A percentile compares a stretch with the other conserved stretches of the same genome.
phyloP scores from a whole-genome alignment of 1,140 invertebrate genomes.

The Diorhabda elongata region DNA sequence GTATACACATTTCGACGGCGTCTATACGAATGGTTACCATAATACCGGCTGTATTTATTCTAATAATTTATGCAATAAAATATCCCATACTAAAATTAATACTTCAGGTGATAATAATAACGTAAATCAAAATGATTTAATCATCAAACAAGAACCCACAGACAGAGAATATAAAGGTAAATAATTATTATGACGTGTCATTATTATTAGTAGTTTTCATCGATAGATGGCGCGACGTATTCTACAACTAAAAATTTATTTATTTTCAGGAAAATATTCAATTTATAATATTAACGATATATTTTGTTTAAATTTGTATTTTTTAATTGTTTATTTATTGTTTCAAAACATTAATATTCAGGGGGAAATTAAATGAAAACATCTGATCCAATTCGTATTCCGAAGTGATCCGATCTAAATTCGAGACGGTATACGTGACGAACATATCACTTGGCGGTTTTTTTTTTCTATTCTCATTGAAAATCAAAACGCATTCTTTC shows the following conservation, averaged over 20 bases:
- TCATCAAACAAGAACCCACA: constrained; percentile 44
- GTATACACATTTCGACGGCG: constrained; percentile 36
- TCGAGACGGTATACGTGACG: constrained; percentile 33
- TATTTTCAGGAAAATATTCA: too few species aligned
- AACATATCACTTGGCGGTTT: constrained; percentile 23
- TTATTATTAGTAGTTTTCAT: too few species aligned
- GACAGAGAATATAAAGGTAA: constrained; percentile 42
- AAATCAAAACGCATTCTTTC: constrained; percentile 45
- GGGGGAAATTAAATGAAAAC: constrained; percentile 3
- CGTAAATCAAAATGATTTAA: constrained; percentile 11
- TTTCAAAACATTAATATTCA: constrained; percentile 1
- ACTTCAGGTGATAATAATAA: too few species aligned
- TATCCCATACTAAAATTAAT: neutral
- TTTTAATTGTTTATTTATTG: neutral
- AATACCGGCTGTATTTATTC: constrained; percentile 41
- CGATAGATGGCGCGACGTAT: too few species aligned
- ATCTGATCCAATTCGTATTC: neutral
- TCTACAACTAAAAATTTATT: too few species aligned
- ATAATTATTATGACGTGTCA: constrained; percentile 12
- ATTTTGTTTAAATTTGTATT: too few species aligned
- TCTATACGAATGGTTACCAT: constrained; percentile 37
- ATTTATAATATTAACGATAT: too few species aligned
- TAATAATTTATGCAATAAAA: constrained; percentile 35
- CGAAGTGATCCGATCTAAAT: too few species aligned
- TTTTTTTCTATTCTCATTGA: constrained; percentile 27